Evolutionary conservation across 2,888 invertebrate genomes (phyloP).

Genomic region (Drosophila longiperda): DNA sequence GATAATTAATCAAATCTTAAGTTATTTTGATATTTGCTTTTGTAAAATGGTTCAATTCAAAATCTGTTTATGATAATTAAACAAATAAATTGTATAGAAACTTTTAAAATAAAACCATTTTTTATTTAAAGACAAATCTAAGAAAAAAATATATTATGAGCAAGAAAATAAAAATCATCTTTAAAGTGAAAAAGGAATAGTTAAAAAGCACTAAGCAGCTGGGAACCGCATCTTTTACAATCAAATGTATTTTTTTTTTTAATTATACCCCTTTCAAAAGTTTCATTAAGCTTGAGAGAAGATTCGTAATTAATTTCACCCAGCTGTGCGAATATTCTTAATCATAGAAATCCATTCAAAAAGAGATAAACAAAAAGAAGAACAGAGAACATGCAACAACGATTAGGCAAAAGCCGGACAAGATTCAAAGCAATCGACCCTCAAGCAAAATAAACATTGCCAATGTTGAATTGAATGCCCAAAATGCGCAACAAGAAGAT

Average conservation of each 20-base stretch:
- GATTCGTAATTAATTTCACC: constrained; percentile 26
- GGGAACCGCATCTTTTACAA: not conserved
- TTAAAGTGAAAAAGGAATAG: not conserved
- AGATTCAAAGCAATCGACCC: constrained; percentile 9
- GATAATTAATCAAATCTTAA: not conserved
- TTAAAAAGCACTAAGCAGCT: not conserved
- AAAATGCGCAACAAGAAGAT: constrained; percentile 12
- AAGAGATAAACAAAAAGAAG: not conserved
- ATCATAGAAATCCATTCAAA: constrained; percentile 32
- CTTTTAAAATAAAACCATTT: not conserved
- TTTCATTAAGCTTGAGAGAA: constrained; percentile 3
- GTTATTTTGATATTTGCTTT: too few species aligned
- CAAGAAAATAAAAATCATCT: not conserved
- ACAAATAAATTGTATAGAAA: not conserved
- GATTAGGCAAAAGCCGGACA: constrained; percentile 15
- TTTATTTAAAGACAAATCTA: not conserved
- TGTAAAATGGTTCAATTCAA: not conserved
- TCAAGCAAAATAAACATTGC: constrained; percentile 38
- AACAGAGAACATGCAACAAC: not conserved
- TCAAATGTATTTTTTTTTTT: constrained; percentile 12
- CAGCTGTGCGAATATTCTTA: constrained; percentile 23
- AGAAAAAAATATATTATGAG: not conserved
- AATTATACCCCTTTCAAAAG: constrained; percentile 27
- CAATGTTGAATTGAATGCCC: constrained; percentile 39
- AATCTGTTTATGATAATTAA: not conserved